A percentile compares a stretch with the other conserved stretches of the same genome.
These are phyloP conservation scores for Anoura caudifer DNA, from an alignment of 2,113 vertebrate genomes.

Conservation along the genomic window DNA sequence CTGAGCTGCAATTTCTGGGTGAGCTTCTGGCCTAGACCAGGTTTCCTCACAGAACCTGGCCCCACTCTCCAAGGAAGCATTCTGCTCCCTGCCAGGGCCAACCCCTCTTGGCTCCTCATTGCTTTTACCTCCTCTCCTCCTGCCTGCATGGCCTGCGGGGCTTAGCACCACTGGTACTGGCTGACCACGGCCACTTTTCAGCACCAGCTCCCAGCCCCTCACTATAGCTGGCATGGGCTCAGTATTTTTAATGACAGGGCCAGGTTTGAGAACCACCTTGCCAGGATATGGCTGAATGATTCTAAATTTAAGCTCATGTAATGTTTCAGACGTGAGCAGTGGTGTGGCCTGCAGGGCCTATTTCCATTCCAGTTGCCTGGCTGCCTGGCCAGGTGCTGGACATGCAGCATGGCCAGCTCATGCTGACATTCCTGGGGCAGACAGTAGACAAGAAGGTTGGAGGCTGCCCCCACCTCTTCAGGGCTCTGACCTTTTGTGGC, in stretches of 20 bases:
- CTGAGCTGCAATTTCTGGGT: background rate
- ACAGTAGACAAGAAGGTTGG: rapidly evolving
- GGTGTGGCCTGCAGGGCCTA: background rate
- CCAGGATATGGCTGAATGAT: background rate
- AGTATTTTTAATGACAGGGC: background rate
- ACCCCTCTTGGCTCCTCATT: background rate
- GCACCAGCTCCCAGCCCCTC: background rate
- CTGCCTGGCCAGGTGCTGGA: background rate
- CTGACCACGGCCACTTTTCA: rapidly evolving
- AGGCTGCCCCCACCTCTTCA: background rate
- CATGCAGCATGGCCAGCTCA: background rate
- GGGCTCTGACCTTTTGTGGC: background rate
- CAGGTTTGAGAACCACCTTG: background rate
- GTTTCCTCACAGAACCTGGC: background rate
- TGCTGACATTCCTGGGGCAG: background rate
- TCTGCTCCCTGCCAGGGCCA: background rate
- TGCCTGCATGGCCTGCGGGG: background rate
- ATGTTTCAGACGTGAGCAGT: background rate
- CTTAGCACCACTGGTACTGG: rapidly evolving
- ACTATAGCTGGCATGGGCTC: background rate
- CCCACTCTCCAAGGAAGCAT: rapidly evolving
- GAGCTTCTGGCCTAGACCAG: background rate
- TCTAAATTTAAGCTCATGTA: background rate
- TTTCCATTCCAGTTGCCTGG: background rate
- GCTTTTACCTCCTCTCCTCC: background rate